Base-by-base conservation (phyloP, 2,797 vertebrate species). In the Sorex maritimensis region DNA sequence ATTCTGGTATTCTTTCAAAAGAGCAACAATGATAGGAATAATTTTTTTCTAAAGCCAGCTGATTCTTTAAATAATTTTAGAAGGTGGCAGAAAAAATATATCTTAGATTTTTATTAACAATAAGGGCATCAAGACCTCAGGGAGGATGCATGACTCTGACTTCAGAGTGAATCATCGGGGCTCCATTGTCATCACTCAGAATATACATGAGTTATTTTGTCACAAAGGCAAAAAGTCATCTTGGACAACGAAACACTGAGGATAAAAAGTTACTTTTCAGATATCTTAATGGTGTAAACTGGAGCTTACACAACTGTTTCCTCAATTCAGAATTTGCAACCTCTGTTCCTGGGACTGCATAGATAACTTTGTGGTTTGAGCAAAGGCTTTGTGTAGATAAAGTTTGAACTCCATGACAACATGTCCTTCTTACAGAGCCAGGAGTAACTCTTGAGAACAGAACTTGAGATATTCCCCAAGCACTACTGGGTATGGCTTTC, bases 21-120 rank as follows among this genome's bases (percentile, higher is more conserved):
- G 81, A 86, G 44, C 4, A 4, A 14, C 13, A 71, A 5, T 41
- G 19, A 68, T 73, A 28, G 24, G 15, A 74, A 6, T 58, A 80
- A 80, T 75, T 21, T 26, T 63, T 77, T 90, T 85, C 67, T 65
- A 5, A 73, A 52, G 71, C 17, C 83, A 17, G 63, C 55, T 77
- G 44, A 49, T 30, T 6, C 34, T 75, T 65, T 63, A 5, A 44
- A 7, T 44, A 44, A 81, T 38, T 78, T 77, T 44, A 44, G 58
- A 87, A 46, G 13, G 15, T 38, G 30, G 28, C 41, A 44, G 11
- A 84, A 23, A 23, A 87, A 81, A 26, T 55, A 73, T 34, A 46
- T 84, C 9, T 91, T 69, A 65, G n/a, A 38, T 79, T 41, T 85
- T 52, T 34, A 67, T 68, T 69, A 85, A 73, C 78, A 52, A 61